Conservation (phyloP, 2,113 vertebrate genomes). For the Syngnathus typhle region DNA sequence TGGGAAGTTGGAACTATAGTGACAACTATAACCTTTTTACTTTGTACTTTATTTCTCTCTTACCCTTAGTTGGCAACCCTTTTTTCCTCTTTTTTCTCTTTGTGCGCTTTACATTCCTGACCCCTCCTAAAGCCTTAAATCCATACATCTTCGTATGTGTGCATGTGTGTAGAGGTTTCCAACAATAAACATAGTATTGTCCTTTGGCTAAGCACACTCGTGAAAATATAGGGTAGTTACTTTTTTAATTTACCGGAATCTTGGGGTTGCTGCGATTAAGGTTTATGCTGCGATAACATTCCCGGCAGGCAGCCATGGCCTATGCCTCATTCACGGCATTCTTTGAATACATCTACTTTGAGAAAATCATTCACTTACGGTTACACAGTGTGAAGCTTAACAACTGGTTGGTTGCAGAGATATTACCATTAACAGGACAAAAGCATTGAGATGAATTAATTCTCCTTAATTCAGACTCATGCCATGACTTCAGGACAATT, state of each 20-base stretch:
- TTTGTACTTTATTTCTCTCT: slow-evolving; percentile 16
- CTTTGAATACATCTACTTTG: too few relatives aligned
- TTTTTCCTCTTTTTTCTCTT: slow-evolving; percentile 30
- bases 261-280: too few relatives aligned
- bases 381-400: too few relatives aligned
- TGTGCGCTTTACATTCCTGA: slow-evolving; percentile 54
- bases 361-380: too few relatives aligned
- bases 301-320: too few relatives aligned
- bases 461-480: too few relatives aligned
- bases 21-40: slow-evolving; percentile 6
- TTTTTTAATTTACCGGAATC: neutral
- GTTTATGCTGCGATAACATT: too few relatives aligned
- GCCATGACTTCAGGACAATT: too few relatives aligned
- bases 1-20: neutral
- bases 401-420: too few relatives aligned
- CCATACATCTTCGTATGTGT: slow-evolving; percentile 10
- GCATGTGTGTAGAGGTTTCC: neutral
- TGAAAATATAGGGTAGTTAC: neutral
- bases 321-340: too few relatives aligned
- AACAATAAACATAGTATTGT: slow-evolving; percentile 24
- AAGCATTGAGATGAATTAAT: too few relatives aligned
- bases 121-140: slow-evolving; percentile 32
- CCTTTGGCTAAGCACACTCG: slow-evolving; percentile 16
- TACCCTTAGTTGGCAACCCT: slow-evolving; percentile 21
- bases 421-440: too few relatives aligned